These are phyloP conservation scores for Panthera uncia DNA, from an alignment of 2,113 vertebrate genomes.

Conservation along the genomic window DNA sequence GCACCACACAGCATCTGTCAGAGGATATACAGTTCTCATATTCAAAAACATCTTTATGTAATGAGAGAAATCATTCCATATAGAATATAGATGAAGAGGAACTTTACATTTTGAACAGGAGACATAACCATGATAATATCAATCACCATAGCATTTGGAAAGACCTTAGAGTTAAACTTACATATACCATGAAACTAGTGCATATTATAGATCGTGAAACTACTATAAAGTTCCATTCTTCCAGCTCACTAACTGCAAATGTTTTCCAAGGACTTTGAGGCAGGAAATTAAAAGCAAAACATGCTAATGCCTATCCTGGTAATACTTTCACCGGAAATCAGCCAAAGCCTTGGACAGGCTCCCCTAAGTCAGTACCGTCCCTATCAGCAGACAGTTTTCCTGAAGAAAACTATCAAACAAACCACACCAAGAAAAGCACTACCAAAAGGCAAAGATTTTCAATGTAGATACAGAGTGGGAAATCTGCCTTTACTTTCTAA, in stretches of 20 bases:
- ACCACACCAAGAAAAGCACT: neutral
- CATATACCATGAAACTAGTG: neutral
- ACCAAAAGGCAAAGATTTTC: neutral
- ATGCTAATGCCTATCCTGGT: neutral
- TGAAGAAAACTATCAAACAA: neutral
- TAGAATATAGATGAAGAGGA: neutral
- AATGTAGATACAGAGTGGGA: neutral
- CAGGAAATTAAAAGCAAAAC: neutral
- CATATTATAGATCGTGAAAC: neutral
- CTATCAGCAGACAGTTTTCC: neutral
- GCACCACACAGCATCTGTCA: neutral
- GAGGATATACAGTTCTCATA: neutral
- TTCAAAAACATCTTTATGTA: constrained; percentile 10
- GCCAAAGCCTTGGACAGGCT: neutral
- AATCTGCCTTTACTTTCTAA: neutral
- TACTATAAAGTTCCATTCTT: neutral
- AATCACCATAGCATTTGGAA: neutral
- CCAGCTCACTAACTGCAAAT: neutral
- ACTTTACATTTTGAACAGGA: constrained; percentile 23
- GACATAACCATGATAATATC: neutral
- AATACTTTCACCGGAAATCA: neutral
- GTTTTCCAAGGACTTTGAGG: neutral
- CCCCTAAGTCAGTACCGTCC: neutral
- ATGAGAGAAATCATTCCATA: neutral
- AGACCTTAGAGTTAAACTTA: neutral